Evolutionary conservation across 1,140 invertebrate species (phyloP), one percentile per base, ranked within the genome.

Genomic region (Oryzaephilus surinamensis): DNA sequence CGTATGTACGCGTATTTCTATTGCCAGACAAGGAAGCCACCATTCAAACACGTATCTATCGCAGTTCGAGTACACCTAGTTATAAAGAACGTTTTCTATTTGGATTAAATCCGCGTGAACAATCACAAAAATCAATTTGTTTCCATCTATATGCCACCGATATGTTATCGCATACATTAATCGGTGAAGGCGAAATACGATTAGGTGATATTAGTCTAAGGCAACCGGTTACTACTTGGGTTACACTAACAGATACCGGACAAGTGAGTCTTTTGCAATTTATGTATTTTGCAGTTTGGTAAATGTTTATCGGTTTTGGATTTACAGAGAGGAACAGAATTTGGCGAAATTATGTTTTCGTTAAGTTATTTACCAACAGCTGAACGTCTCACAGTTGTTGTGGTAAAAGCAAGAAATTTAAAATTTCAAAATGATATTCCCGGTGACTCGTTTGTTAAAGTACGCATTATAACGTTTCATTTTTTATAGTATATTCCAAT

Each of bases 321-420:
- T n/a, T n/a, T n/a, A n/a, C n/a, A n/a, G n/a, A n/a, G n/a, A n/a
- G n/a, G n/a, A n/a, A n/a, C n/a, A 2, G 68, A 68, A 34, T 63
- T 67, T 35, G 81, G 80, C 1, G 84, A 90, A 57, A 55, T 90
- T 24, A 84, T 88, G 80, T 77, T 90, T 50, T 90, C 85, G 0
- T 62, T 90, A 1, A 82, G 79, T 44, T 89, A 85, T 55, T 64
- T 88, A 42, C 77, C 81, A 4, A 81, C 80, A 26, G 81, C 82
- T 17, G 83, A 85, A 50, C 70, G 83, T 28, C 69, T 90, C 2
- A 88, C 83, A 0, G 76, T 88, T 3, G 84, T 86, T 10, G 73
- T 88, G 6, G 78, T 87, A 14, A 84, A 87, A 55, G 84, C 81
- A 1, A 70, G 82, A 29, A 87, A 87, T 60, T 62, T 88, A 2